A percentile compares a stretch with the other conserved stretches of the same genome.
Evolutionary conservation across 2,113 vertebrate species (phyloP).

Genomic region (Cygnus atratus): DNA sequence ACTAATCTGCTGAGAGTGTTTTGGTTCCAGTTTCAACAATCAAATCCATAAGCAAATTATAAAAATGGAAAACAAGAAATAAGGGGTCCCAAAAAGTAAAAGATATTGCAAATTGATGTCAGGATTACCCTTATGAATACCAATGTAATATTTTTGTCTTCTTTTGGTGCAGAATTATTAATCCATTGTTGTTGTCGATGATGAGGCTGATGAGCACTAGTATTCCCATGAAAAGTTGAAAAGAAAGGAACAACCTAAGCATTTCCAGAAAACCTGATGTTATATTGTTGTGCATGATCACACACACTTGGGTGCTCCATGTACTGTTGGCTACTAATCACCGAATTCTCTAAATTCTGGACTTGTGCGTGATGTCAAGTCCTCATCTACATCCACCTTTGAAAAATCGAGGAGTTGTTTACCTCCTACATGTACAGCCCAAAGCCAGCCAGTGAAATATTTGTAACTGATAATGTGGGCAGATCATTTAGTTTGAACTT

Average conservation of each 20-base stretch:
- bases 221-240: background rate
- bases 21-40: background rate
- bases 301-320: accelerated
- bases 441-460: background rate
- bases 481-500: background rate
- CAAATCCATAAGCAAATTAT: background rate
- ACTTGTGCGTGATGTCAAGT: background rate
- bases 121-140: background rate
- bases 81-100: background rate
- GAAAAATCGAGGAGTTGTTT: background rate
- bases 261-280: background rate
- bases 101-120: background rate
- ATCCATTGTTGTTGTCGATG: background rate
- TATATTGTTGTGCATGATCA: background rate
- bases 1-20: background rate
- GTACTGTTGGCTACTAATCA: background rate
- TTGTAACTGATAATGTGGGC: background rate
- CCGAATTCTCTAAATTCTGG: background rate
- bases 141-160: background rate
- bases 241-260: background rate
- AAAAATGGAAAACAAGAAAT: background rate
- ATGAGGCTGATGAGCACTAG: background rate
- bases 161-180: background rate
- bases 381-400: background rate
- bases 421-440: background rate